phyloP scores from a whole-genome alignment of 2,888 invertebrate genomes.

The Agrochola lychnidis region DNA sequence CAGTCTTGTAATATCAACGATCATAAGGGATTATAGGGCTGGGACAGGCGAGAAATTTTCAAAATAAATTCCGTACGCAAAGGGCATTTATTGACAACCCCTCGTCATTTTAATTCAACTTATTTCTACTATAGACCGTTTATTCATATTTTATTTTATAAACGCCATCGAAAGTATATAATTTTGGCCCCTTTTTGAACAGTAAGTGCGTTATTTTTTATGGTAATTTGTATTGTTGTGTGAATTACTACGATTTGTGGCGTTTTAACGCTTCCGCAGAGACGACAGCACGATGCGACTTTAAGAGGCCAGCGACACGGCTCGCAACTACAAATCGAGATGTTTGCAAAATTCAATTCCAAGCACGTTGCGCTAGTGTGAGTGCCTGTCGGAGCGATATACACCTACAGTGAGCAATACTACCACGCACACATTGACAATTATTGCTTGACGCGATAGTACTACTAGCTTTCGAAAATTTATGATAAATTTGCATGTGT shows the following conservation, averaged over 20 bases:
- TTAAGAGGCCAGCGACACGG: no score
- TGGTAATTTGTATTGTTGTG: conserved; percentile 19
- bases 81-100: conserved; percentile 70
- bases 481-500: no score
- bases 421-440: no score
- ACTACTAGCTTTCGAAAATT: no score
- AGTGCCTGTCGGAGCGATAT: no score
- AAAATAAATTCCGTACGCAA: conserved; percentile 71
- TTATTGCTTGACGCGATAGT: no score
- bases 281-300: no score
- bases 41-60: conserved; percentile 66
- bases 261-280: background rate
- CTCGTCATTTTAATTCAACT: conserved; percentile 64
- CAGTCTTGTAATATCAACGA: conserved; percentile 42
- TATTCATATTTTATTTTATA: conserved; percentile 41
- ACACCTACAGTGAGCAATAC: no score
- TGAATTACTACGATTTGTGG: conserved; percentile 11
- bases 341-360: no score
- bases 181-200: conserved; percentile 28
- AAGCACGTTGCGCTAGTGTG: no score
- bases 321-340: no score
- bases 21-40: conserved; percentile 65
- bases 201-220: background rate
- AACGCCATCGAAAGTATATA: conserved; percentile 30
- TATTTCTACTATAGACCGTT: conserved; percentile 60